Evolutionary conservation across 1,140 invertebrate genomes (phyloP).

Genomic region (Drosophila tropicalis): DNA sequence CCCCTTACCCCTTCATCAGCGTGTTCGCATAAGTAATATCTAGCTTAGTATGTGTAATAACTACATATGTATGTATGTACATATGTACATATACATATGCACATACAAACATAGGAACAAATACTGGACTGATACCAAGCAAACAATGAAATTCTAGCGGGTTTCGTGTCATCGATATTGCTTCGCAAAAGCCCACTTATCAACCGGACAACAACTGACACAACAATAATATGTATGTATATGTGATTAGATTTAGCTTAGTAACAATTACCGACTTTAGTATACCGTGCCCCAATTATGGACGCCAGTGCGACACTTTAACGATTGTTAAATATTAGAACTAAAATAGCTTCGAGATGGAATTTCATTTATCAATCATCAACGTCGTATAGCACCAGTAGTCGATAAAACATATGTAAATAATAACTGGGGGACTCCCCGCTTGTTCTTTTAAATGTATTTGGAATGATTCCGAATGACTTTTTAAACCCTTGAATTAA

Average conservation of each 20-base stretch:
- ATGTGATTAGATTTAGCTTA: constrained; percentile 17
- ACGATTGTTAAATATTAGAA: no score
- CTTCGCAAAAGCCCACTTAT: constrained; percentile 9
- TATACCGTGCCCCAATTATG: no score
- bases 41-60: neutral
- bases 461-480: no score
- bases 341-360: neutral
- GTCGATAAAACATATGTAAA: no score
- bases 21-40: neutral
- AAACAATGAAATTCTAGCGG: constrained; percentile 34
- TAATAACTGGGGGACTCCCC: no score
- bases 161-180: constrained; percentile 46
- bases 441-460: no score
- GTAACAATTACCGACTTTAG: neutral
- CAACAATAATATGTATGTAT: constrained; percentile 36
- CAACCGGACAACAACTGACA: constrained; percentile 23
- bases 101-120: constrained; percentile 28
- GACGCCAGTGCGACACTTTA: no score
- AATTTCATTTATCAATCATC: neutral
- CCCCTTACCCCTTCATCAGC: neutral
- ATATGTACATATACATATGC: neutral
- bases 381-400: no score
- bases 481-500: no score
- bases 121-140: constrained; percentile 40
- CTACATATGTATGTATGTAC: constrained; percentile 1